A percentile compares a stretch with the other conserved stretches of the same genome.
These are phyloP conservation scores for Cinclus mexicanus DNA, from an alignment of 2,113 vertebrate species.

Conservation along the genomic window DNA sequence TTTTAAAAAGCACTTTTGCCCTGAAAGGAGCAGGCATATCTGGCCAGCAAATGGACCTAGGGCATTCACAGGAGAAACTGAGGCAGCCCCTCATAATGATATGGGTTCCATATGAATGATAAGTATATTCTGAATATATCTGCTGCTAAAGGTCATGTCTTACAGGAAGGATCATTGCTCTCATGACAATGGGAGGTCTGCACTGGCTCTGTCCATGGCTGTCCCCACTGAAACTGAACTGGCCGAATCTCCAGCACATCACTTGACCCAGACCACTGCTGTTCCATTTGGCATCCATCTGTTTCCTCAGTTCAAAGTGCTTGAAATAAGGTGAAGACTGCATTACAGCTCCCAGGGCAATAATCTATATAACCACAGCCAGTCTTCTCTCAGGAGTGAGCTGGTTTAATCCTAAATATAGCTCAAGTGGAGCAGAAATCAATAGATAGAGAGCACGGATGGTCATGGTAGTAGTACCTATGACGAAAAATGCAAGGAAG, in stretches of 20 bases:
- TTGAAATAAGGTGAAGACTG: slow-evolving; percentile 26
- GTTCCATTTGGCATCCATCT: slow-evolving; percentile 53
- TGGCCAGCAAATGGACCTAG: not conserved
- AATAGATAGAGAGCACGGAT: fast-evolving
- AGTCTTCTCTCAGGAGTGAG: not conserved
- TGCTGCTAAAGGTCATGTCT: not conserved
- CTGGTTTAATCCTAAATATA: slow-evolving; percentile 21
- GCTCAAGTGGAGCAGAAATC: not conserved
- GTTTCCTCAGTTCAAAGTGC: slow-evolving; percentile 60
- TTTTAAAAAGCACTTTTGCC: not conserved
- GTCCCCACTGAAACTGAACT: not conserved
- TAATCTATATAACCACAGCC: not conserved
- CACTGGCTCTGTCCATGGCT: not conserved
- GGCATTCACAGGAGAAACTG: not conserved
- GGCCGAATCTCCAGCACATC: not conserved
- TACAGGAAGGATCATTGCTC: not conserved
- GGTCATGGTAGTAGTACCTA: not conserved
- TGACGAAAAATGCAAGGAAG: not conserved
- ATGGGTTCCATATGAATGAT: not conserved
- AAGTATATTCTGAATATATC: not conserved
- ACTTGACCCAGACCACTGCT: not conserved
- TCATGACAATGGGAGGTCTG: not conserved
- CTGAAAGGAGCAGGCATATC: not conserved
- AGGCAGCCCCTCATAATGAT: not conserved
- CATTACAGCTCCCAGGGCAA: slow-evolving; percentile 14